A percentile compares a stretch with the other conserved stretches of the same genome.
Evolutionary conservation across 2,113 vertebrate genomes (phyloP).

Genomic region (Fulica atra): DNA sequence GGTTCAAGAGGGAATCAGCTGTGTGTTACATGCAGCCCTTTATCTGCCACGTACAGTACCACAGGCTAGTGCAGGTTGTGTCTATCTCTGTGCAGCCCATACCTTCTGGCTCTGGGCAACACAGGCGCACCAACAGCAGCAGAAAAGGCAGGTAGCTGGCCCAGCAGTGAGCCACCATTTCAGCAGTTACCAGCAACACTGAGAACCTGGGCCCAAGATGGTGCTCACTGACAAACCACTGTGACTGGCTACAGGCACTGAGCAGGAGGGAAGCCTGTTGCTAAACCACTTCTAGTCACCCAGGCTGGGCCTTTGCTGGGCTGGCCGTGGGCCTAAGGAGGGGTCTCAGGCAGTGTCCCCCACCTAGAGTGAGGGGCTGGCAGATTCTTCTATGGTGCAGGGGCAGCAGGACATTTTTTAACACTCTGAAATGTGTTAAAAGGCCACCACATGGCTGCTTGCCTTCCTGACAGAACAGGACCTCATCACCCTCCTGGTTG

Average conservation of each 20-base stretch:
- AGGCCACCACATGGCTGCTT: not conserved
- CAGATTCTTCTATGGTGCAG: fast-evolving
- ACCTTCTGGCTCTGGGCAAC: too few relatives aligned
- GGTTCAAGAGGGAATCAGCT: not conserved
- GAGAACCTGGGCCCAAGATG: fast-evolving
- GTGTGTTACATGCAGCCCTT: fast-evolving
- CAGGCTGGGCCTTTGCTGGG: fast-evolving
- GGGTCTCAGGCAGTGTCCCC: fast-evolving
- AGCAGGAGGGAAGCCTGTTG: fast-evolving
- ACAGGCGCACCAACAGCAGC: fast-evolving
- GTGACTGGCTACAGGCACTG: not conserved
- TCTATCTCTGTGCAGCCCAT: fast-evolving
- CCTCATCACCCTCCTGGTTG: fast-evolving
- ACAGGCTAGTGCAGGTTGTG: too few relatives aligned
- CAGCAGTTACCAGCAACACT: fast-evolving
- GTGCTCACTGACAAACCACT: not conserved
- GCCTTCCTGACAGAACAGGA: not conserved
- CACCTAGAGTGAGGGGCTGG: not conserved
- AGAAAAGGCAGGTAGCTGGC: fast-evolving
- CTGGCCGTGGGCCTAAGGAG: too few relatives aligned
- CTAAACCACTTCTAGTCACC: fast-evolving
- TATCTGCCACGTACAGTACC: fast-evolving
- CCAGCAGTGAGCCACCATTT: not conserved
- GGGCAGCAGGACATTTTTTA: not conserved
- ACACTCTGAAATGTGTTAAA: not conserved